These are phyloP conservation scores for Ceyx erithaca DNA, from an alignment of 2,797 vertebrate species.

Conservation along the genomic window DNA sequence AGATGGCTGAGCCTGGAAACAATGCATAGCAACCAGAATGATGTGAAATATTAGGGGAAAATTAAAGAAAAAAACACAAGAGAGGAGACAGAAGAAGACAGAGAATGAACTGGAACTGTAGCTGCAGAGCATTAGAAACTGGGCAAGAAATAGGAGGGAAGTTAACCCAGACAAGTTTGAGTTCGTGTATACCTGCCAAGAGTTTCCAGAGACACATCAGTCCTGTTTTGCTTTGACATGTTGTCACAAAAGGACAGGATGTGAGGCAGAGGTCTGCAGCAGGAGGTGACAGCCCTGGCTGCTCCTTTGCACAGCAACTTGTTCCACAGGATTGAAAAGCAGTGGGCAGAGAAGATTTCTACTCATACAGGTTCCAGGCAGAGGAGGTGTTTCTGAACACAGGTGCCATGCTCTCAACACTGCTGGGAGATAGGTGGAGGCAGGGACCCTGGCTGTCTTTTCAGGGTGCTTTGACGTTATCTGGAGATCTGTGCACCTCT, in stretches of 20 bases:
- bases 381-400: background rate
- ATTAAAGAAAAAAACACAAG: background rate
- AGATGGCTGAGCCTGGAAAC: conserved; percentile 24
- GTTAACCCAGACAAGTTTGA: background rate
- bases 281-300: background rate
- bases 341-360: background rate
- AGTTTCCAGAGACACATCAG: background rate
- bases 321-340: background rate
- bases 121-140: background rate
- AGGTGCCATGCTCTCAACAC: background rate
- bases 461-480: background rate
- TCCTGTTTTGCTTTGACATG: background rate
- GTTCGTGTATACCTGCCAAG: background rate
- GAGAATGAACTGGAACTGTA: background rate
- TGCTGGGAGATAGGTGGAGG: background rate
- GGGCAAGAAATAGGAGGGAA: background rate
- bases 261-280: background rate
- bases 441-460: background rate
- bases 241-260: background rate
- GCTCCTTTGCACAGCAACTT: background rate
- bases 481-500: background rate
- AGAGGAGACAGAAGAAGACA: background rate
- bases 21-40: conserved; percentile 42
- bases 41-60: background rate
- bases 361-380: background rate